Evolutionary conservation across 2,888 invertebrate species (phyloP).

Genomic region (Aphidoletes aphidimyza): DNA sequence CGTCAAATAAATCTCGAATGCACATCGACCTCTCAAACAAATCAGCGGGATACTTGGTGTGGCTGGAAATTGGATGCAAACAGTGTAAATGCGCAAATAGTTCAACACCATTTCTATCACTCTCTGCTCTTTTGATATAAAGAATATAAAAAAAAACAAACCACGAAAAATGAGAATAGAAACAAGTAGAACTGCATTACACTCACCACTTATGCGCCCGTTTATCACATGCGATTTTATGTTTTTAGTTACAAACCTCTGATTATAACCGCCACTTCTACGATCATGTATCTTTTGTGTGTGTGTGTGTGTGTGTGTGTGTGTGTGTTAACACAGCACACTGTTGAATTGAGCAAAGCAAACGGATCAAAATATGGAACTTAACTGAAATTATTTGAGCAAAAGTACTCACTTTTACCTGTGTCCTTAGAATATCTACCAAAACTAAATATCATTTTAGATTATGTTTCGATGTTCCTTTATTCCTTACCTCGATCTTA

Average conservation of each 20-base stretch:
- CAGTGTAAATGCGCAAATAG: background rate
- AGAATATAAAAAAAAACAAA: background rate
- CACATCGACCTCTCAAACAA: background rate
- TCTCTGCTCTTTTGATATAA: background rate
- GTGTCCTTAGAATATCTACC: background rate
- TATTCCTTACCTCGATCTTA: too few species aligned
- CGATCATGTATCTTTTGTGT: too few species aligned
- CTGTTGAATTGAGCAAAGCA: background rate
- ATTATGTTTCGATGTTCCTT: too few species aligned
- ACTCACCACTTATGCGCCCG: background rate
- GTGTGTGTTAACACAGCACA: too few species aligned
- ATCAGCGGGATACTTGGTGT: background rate
- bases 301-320: too few species aligned
- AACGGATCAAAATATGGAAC: background rate
- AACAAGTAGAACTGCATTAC: background rate
- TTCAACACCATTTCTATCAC: background rate
- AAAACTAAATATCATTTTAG: background rate
- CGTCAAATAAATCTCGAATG: background rate
- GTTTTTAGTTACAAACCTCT: background rate
- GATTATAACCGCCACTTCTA: background rate
- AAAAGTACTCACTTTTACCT: too few species aligned
- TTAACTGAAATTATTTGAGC: too few species aligned
- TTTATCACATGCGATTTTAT: background rate
- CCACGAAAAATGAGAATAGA: background rate
- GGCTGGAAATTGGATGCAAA: background rate